phyloP scores from a whole-genome alignment of 2,888 invertebrate genomes.

The Bombyx huttoni region DNA sequence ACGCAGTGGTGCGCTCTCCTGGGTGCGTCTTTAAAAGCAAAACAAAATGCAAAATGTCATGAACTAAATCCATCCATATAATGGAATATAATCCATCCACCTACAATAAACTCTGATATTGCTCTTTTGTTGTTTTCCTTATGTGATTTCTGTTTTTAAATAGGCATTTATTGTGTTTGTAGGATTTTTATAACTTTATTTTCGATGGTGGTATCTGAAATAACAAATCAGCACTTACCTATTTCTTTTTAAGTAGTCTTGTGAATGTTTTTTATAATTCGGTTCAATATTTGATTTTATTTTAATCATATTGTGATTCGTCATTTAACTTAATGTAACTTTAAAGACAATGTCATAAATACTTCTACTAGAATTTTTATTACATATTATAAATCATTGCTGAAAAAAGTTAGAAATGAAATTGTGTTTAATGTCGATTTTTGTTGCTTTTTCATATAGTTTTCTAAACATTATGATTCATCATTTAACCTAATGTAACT shows the following conservation, averaged over 20 bases:
- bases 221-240: constrained; percentile 26
- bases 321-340: too few relatives aligned
- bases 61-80: constrained; percentile 36
- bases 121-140: constrained; percentile 43
- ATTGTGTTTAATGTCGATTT: too few relatives aligned
- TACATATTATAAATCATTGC: too few relatives aligned
- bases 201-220: constrained; percentile 23
- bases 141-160: constrained; percentile 51
- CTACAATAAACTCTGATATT: constrained; percentile 27
- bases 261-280: constrained; percentile 39
- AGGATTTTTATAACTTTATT: constrained; percentile 36
- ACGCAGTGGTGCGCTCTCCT: constrained; percentile 31
- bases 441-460: background rate
- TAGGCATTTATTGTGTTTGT: constrained; percentile 50
- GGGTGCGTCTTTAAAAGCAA: constrained; percentile 40
- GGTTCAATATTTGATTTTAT: too few relatives aligned
- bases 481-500: too few relatives aligned
- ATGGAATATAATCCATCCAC: constrained; percentile 37
- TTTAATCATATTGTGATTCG: too few relatives aligned
- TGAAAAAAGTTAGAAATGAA: too few relatives aligned
- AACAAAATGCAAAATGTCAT: constrained; percentile 40
- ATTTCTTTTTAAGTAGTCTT: constrained; percentile 38
- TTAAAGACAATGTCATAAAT: too few relatives aligned
- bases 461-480: background rate
- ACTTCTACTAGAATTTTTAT: too few relatives aligned